Conservation (phyloP, 2,888 invertebrate genomes). For the Mechanitis messenoides region DNA sequence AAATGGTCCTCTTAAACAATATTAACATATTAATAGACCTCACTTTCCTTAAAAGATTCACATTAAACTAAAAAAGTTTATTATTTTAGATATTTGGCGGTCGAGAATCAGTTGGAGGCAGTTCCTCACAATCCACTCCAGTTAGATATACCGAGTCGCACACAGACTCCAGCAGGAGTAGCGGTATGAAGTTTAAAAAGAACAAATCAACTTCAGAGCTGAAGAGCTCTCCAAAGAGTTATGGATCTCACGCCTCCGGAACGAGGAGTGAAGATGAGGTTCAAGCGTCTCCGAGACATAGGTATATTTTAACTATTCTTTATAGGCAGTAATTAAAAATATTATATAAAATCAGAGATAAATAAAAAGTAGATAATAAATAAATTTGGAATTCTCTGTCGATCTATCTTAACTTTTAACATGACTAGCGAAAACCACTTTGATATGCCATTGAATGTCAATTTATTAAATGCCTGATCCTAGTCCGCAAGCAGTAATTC, state of each 20-base stretch:
- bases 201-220: constrained; percentile 71
- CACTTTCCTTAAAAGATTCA: too few relatives aligned
- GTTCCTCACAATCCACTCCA: constrained; percentile 66
- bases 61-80: not conserved
- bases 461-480: too few relatives aligned
- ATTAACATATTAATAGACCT: too few relatives aligned
- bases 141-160: constrained; percentile 61
- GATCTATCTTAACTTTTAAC: too few relatives aligned
- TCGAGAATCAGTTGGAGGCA: constrained; percentile 83
- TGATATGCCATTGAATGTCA: too few relatives aligned
- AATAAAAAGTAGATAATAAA: too few relatives aligned
- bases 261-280: constrained; percentile 64
- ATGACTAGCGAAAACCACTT: too few relatives aligned
- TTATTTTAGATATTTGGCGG: constrained; percentile 87
- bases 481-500: too few relatives aligned
- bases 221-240: constrained; percentile 63
- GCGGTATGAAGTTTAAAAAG: constrained; percentile 71
- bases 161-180: constrained; percentile 54
- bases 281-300: constrained; percentile 64
- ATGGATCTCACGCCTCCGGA: constrained; percentile 56
- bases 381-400: too few relatives aligned
- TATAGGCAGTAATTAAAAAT: not conserved
- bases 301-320: constrained; percentile 39
- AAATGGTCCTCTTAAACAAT: too few relatives aligned
- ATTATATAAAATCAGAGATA: too few relatives aligned